A percentile compares a stretch with the other conserved stretches of the same genome.
These are phyloP conservation scores for Telmatherina bonti DNA, from an alignment of 2,797 vertebrate species.

Conservation along the genomic window DNA sequence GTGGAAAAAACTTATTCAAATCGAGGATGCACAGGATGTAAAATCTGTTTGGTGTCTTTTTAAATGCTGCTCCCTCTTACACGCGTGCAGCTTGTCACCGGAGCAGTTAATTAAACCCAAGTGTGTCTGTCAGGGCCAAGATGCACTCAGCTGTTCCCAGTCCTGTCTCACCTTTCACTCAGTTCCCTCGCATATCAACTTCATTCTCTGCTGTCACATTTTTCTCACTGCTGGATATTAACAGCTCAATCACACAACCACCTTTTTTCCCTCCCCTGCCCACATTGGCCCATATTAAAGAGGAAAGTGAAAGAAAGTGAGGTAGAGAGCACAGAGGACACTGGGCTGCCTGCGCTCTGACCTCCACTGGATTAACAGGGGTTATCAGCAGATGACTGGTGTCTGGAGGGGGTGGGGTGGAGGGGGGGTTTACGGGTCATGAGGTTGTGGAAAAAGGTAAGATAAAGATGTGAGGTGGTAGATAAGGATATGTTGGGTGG, in stretches of 20 bases:
- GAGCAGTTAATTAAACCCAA: slow-evolving; percentile 59
- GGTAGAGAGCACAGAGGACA: slow-evolving; percentile 32
- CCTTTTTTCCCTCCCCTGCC: too few species aligned
- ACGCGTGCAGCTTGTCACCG: slow-evolving; percentile 14
- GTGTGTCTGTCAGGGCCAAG: slow-evolving; percentile 40
- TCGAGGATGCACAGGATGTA: slow-evolving; percentile 9
- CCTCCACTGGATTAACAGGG: slow-evolving; percentile 74
- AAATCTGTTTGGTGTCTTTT: slow-evolving; percentile 38
- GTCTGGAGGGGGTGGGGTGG: slow-evolving; percentile 7
- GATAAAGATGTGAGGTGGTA: slow-evolving; percentile 50
- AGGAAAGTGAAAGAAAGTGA: slow-evolving; percentile 57
- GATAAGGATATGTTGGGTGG: slow-evolving; percentile 10
- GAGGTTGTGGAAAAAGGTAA: slow-evolving; percentile 35
- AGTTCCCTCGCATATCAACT: slow-evolving; percentile 6
- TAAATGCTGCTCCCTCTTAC: not conserved
- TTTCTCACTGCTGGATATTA: slow-evolving; percentile 4
- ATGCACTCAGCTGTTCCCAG: slow-evolving; percentile 8
- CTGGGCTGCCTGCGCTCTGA: slow-evolving; percentile 65
- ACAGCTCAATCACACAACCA: not conserved
- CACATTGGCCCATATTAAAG: slow-evolving; percentile 33
- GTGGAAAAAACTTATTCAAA: not conserved
- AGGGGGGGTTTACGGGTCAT: slow-evolving; percentile 17
- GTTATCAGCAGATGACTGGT: slow-evolving; percentile 75
- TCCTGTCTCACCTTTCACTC: not conserved
- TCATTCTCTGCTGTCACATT: not conserved